Conservation (phyloP, 2,113 vertebrate genomes). For the Excalfactoria chinensis region DNA sequence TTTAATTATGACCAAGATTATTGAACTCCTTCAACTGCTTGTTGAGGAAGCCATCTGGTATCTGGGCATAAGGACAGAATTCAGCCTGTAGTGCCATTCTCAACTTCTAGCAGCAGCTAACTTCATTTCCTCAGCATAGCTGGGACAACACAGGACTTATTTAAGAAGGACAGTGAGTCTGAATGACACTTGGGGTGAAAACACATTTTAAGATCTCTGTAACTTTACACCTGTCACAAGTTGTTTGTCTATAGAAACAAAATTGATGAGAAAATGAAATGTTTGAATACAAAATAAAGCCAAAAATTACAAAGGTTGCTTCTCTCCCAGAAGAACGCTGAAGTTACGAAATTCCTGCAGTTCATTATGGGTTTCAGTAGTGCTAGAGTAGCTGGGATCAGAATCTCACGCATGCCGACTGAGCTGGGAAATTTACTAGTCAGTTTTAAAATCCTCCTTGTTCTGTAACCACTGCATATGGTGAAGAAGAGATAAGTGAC, state of each 20-base stretch:
- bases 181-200: not conserved
- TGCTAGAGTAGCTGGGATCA: not conserved
- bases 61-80: not conserved
- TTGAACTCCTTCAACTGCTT: not conserved
- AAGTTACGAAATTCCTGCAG: not conserved
- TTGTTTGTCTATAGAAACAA: not conserved
- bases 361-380: not conserved
- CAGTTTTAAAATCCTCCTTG: not conserved
- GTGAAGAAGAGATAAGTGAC: constrained; percentile 28
- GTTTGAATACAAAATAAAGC: not conserved
- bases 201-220: not conserved
- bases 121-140: not conserved
- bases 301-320: not conserved
- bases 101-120: not conserved
- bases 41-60: not conserved
- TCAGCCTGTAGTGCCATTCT: not conserved
- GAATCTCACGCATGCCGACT: not conserved
- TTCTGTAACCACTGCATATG: not conserved
- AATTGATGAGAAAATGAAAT: not conserved
- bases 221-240: not conserved
- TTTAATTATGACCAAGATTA: constrained; percentile 24
- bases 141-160: not conserved
- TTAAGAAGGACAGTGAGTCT: not conserved
- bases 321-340: not conserved
- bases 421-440: not conserved